These are phyloP conservation scores for Dermochelys coriacea DNA, from an alignment of 2,797 vertebrate genomes.

Conservation along the genomic window DNA sequence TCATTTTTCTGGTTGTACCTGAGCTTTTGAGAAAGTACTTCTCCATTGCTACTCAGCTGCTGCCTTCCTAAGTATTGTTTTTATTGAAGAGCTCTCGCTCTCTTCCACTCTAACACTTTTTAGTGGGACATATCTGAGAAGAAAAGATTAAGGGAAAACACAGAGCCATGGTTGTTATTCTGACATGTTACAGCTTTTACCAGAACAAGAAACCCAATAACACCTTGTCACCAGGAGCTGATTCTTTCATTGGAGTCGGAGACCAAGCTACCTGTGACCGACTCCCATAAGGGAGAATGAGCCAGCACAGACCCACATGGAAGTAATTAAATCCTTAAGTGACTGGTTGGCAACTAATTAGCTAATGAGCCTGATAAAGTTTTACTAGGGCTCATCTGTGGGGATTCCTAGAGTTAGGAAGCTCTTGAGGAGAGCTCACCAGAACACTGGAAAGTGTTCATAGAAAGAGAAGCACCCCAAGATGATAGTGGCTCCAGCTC, in stretches of 20 bases:
- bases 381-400: not conserved
- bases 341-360: not conserved
- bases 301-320: not conserved
- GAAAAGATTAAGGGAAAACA: not conserved
- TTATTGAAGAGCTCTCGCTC: not conserved
- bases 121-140: not conserved
- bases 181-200: not conserved
- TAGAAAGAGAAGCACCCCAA: not conserved
- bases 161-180: not conserved
- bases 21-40: not conserved
- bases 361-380: not conserved
- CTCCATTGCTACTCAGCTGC: not conserved
- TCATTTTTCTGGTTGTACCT: not conserved
- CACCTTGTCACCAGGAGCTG: not conserved
- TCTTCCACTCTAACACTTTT: not conserved
- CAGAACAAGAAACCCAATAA: not conserved
- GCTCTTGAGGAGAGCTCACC: not conserved
- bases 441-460: not conserved
- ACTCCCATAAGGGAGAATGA: not conserved
- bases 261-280: not conserved
- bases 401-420: not conserved
- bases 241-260: not conserved
- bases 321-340: not conserved
- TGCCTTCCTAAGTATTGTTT: not conserved
- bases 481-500: not conserved